phyloP scores from a whole-genome alignment of 2,113 vertebrate species.

The Chloropsis cyanopogon region DNA sequence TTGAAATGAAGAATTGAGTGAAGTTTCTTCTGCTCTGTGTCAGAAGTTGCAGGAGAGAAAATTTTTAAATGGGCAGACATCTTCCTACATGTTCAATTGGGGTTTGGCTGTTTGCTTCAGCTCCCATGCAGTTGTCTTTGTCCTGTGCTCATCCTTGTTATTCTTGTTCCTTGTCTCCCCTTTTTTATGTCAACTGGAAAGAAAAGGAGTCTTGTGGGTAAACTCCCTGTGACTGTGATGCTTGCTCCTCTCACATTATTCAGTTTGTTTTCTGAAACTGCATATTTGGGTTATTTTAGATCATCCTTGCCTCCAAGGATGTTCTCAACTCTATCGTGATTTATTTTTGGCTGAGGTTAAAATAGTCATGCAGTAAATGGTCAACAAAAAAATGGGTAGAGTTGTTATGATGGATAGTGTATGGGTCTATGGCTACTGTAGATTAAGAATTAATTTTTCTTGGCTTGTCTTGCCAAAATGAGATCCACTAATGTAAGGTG shows the following conservation, averaged over 20 bases:
- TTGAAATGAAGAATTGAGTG: constrained; percentile 32
- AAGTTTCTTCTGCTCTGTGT: neutral
- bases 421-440: neutral
- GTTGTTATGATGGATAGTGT: neutral
- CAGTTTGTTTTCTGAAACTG: neutral
- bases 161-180: neutral
- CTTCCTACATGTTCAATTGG: neutral
- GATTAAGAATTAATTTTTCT: neutral
- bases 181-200: neutral
- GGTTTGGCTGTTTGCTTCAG: neutral
- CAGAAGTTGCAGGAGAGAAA: neutral
- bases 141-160: neutral
- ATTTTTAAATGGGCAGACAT: neutral
- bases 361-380: neutral
- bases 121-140: neutral
- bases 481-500: neutral
- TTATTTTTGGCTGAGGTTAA: neutral
- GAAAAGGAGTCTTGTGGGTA: neutral
- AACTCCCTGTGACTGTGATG: neutral
- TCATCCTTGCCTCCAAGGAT: neutral
- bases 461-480: neutral
- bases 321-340: neutral
- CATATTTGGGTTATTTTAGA: neutral
- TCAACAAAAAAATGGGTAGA: neutral
- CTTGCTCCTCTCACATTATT: neutral